phyloP scores from a whole-genome alignment of 2,113 vertebrate species.

The Oreochromis aureus region DNA sequence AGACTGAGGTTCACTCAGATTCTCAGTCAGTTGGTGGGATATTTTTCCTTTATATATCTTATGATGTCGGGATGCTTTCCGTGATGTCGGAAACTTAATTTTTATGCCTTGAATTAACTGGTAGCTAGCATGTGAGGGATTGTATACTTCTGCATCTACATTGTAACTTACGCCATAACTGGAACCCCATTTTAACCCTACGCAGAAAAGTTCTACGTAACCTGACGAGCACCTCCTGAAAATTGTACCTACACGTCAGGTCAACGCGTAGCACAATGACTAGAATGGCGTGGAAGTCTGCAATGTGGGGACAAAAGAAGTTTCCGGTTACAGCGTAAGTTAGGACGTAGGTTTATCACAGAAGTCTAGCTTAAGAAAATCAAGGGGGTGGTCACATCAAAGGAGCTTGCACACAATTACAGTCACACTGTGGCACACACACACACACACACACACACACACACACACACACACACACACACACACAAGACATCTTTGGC shows the following conservation, averaged over 20 bases:
- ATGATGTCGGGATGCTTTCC: background rate
- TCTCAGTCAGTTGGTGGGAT: background rate
- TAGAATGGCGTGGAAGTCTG: background rate
- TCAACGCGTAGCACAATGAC: background rate
- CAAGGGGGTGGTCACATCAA: slow-evolving; percentile 52
- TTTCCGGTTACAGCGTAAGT: background rate
- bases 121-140: background rate
- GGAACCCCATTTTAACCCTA: background rate
- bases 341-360: background rate
- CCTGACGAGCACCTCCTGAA: background rate
- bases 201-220: background rate
- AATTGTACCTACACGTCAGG: background rate
- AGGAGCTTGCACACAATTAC: slow-evolving; percentile 41
- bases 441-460: slow-evolving; percentile 20
- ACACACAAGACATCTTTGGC: slow-evolving; percentile 44
- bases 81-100: background rate
- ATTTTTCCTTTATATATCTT: background rate
- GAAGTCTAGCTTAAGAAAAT: background rate
- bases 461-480: slow-evolving; percentile 46
- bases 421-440: slow-evolving; percentile 23
- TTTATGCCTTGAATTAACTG: background rate
- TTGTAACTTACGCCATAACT: background rate
- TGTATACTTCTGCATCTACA: background rate
- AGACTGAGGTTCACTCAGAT: background rate
- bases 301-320: background rate